Conservation (phyloP, 2,113 vertebrate genomes). For the Gymnorhina tibicen region DNA sequence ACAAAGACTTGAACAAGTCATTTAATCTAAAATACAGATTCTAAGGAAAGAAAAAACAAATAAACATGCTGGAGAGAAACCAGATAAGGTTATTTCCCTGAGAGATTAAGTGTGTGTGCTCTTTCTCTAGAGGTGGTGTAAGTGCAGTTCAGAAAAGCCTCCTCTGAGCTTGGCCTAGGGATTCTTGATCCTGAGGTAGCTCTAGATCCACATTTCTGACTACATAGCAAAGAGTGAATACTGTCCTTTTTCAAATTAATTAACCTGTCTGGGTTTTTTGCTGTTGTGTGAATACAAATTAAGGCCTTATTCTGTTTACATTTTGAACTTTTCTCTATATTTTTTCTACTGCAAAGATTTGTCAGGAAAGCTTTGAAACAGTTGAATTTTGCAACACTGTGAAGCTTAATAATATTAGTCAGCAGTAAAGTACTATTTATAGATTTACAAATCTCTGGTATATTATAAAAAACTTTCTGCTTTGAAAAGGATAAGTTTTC, state of each 20-base stretch:
- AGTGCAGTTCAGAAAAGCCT: background rate
- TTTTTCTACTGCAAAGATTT: background rate
- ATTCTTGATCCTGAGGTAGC: background rate
- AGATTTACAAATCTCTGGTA: background rate
- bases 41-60: background rate
- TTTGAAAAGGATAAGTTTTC: background rate
- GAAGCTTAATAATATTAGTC: background rate
- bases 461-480: background rate
- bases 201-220: background rate
- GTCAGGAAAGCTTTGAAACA: background rate
- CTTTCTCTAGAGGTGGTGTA: background rate
- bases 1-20: background rate
- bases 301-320: background rate
- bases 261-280: background rate
- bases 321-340: background rate
- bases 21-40: background rate
- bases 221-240: background rate
- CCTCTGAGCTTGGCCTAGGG: background rate
- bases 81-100: background rate
- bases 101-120: background rate
- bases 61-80: background rate
- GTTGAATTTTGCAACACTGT: background rate
- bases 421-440: background rate
- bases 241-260: background rate
- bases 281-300: background rate